Evolutionary conservation across 2,888 invertebrate species (phyloP).

Genomic region (Luperina nickerlii): DNA sequence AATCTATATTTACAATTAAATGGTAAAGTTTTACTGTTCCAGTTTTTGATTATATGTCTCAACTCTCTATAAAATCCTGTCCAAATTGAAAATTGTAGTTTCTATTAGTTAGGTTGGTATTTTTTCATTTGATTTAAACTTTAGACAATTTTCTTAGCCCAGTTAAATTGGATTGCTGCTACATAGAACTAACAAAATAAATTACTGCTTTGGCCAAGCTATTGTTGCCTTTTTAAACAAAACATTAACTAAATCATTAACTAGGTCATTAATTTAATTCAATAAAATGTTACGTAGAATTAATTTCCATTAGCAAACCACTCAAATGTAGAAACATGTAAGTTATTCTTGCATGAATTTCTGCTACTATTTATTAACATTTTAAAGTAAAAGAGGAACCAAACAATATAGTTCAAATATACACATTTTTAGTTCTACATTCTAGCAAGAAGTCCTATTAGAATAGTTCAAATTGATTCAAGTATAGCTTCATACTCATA

Average conservation of each 20-base stretch:
- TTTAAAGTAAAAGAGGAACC: background rate
- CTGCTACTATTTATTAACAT: background rate
- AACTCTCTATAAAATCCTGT: background rate
- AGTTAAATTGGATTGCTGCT: constrained; percentile 55
- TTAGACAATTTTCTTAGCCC: constrained; percentile 19
- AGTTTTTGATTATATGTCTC: background rate
- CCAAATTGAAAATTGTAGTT: background rate
- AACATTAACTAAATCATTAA: constrained; percentile 16
- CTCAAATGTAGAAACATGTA: constrained; percentile 26
- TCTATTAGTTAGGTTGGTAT: background rate
- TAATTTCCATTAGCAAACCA: constrained; percentile 22
- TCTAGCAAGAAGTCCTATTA: constrained; percentile 34
- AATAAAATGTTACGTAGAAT: constrained; percentile 6
- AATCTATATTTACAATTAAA: background rate
- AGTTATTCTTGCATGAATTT: constrained; percentile 49
- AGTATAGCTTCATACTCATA: constrained; percentile 49
- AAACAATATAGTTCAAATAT: background rate
- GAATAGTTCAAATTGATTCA: constrained; percentile 27
- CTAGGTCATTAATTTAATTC: constrained; percentile 9
- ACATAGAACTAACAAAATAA: constrained; percentile 37
- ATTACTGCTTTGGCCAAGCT: constrained; percentile 54
- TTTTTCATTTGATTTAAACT: constrained; percentile 9
- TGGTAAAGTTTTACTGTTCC: background rate
- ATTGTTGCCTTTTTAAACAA: constrained; percentile 33
- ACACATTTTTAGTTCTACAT: background rate